phyloP scores from a whole-genome alignment of 2,797 vertebrate genomes.

The Dromococcyx pavoninus region DNA sequence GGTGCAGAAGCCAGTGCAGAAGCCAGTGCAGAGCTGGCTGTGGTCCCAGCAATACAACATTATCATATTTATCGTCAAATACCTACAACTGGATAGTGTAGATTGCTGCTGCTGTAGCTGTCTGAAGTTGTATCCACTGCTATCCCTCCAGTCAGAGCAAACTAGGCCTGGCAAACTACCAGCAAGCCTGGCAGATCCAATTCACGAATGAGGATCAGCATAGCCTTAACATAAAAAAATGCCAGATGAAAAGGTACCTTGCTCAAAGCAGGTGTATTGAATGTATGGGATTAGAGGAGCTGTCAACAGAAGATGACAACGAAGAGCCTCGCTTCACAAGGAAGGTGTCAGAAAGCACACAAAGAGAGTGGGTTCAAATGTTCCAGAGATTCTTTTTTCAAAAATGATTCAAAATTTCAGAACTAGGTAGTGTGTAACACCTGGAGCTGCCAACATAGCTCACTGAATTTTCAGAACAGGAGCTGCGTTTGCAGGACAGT shows the following conservation, averaged over 20 bases:
- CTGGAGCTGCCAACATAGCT: not conserved
- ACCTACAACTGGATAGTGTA: not conserved
- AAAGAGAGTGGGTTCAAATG: not conserved
- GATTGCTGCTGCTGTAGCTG: slow-evolving; percentile 31
- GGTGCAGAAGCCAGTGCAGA: not conserved
- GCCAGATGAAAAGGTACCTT: slow-evolving; percentile 24
- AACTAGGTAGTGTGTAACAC: not conserved
- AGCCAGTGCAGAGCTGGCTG: slow-evolving; percentile 1
- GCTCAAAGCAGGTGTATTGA: not conserved
- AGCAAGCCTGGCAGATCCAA: slow-evolving; percentile 15
- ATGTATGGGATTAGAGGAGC: slow-evolving; percentile 17
- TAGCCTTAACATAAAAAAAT: slow-evolving; percentile 33
- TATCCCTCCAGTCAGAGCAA: slow-evolving; percentile 2
- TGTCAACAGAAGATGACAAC: slow-evolving; percentile 35
- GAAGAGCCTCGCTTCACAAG: not conserved
- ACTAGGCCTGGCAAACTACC: slow-evolving; percentile 2
- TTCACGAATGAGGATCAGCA: not conserved
- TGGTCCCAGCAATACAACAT: not conserved
- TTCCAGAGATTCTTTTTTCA: not conserved
- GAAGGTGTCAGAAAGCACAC: not conserved
- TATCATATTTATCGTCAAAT: slow-evolving; percentile 1
- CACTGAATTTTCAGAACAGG: not conserved
- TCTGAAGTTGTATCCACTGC: not conserved
- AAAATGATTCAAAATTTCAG: not conserved
- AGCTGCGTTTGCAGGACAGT: not conserved